Base-by-base conservation (phyloP, 2,797 vertebrate genomes). In the Falco columbarius region DNA sequence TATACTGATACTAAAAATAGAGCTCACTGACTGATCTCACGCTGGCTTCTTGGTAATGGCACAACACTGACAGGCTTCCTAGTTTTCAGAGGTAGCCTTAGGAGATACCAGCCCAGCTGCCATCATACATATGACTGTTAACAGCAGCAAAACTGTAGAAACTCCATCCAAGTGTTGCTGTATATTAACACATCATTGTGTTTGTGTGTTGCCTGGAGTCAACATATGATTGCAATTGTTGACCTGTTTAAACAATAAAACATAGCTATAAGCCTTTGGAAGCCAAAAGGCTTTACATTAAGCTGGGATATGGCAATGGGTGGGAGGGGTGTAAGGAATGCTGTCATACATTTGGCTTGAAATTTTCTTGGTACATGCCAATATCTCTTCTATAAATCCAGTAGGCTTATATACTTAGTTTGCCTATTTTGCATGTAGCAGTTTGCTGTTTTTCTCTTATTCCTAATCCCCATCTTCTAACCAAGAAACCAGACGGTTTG, bases 191-290 rank as follows among this genome's bases (percentile, higher is more conserved):
- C 95, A 47, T 96, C 96, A 47, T 95, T 17, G 59, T 95, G 91
- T 94, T 49, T 86, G 86, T 86, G 85, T 67, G 56, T 84, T 90
- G 89, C 91, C 93, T 74, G 79, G 42, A 96, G 90, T 95, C 96
- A 95, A 91, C 93, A 95, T 95, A 82, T 55, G 62, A 96, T 97
- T 96, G 55, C 94, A 94, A 95, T 95, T 93, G 89, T 95, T 96
- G 95, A 96, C 90, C 94, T 97, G 81, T 93, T 93, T 95, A 91
- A 95, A 95, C 85, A 86, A 91, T 93, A 84, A 95, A 93, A 94
- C 11, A 12, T n/a, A 89, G 83, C 91, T 94, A 80, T 95, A 93
- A 96, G 70, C 82, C 87, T 66, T n/a, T 68, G 88, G 90, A 96
- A 97, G 95, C 96, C 95, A 95, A 95, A 92, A 84, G 77, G 91